Percentiles rank a stretch among this genome's conserved stretches.
Evolutionary conservation across 2,888 invertebrate species (phyloP).

Genomic region (Cosmia pyralina): DNA sequence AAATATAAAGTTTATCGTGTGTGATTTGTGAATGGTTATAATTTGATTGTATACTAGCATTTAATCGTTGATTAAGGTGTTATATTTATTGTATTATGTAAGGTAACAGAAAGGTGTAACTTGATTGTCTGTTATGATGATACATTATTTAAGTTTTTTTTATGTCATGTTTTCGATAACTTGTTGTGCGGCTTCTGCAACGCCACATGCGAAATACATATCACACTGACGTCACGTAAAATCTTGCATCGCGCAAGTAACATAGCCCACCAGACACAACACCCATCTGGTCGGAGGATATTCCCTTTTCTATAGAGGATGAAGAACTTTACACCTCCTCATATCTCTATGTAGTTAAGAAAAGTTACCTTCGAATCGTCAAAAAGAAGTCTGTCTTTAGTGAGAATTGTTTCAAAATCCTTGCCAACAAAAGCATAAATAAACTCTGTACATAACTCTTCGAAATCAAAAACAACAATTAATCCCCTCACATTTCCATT

Average conservation of each 20-base stretch:
- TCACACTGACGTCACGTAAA: too few species aligned
- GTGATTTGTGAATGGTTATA: conserved; percentile 34
- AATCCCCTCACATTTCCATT: conserved; percentile 42
- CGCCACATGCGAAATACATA: too few species aligned
- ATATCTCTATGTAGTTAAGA: not conserved
- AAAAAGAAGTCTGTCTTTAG: not conserved
- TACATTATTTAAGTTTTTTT: not conserved
- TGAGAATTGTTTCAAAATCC: not conserved
- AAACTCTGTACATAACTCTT: not conserved
- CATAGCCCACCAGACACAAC: too few species aligned
- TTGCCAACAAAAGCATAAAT: not conserved
- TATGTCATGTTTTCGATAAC: not conserved
- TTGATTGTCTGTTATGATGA: not conserved
- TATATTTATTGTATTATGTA: conserved; percentile 26
- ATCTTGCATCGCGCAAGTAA: too few species aligned
- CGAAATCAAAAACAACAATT: conserved; percentile 46
- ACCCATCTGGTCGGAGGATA: too few species aligned
- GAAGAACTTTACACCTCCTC: too few species aligned
- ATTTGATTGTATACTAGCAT: conserved; percentile 42
- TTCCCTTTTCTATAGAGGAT: too few species aligned
- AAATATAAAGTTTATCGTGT: conserved; percentile 54
- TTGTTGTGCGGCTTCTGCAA: too few species aligned
- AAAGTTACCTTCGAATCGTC: not conserved
- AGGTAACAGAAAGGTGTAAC: conserved; percentile 7
- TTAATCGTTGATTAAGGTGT: conserved; percentile 28